Percentiles rank a stretch among this genome's conserved stretches.
Evolutionary conservation across 2,888 invertebrate genomes (phyloP).

Genomic region (Chrysina gloriosa): DNA sequence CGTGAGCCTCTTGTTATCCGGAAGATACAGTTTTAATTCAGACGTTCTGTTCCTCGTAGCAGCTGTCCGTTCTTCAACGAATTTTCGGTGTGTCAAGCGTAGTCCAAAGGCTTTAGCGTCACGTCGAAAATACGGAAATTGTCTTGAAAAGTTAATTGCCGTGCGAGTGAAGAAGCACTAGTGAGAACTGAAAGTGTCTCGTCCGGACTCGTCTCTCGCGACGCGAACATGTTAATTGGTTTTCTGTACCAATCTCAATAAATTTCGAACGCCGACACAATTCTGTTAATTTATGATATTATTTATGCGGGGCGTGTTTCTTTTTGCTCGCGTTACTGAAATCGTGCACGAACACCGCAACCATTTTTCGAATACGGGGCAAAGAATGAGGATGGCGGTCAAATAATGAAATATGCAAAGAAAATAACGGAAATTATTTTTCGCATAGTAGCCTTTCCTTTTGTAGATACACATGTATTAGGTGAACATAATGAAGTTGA

Average conservation of each 20-base stretch:
- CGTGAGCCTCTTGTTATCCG: neutral
- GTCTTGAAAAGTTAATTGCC: constrained; percentile 32
- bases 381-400: too few species aligned
- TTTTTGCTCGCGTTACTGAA: constrained; percentile 1
- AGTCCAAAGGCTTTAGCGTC: constrained; percentile 22
- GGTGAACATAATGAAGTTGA: too few species aligned
- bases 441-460: too few species aligned
- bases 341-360: constrained; percentile 4
- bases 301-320: constrained; percentile 18
- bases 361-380: neutral
- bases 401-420: too few species aligned
- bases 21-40: neutral
- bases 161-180: constrained; percentile 9
- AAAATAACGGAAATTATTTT: too few species aligned
- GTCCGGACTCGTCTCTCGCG: constrained; percentile 18
- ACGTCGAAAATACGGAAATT: constrained; percentile 27
- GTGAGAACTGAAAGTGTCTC: constrained; percentile 19
- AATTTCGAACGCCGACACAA: constrained; percentile 38
- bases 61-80: constrained; percentile 6
- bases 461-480: too few species aligned
- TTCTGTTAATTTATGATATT: constrained; percentile 37
- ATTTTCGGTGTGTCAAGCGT: constrained; percentile 8
- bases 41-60: neutral
- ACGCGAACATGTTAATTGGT: constrained; percentile 42
- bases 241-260: constrained; percentile 41